A percentile compares a stretch with the other conserved stretches of the same genome.
These are phyloP conservation scores for Mus spicilegus DNA, from an alignment of 2,113 vertebrate species.

Conservation along the genomic window DNA sequence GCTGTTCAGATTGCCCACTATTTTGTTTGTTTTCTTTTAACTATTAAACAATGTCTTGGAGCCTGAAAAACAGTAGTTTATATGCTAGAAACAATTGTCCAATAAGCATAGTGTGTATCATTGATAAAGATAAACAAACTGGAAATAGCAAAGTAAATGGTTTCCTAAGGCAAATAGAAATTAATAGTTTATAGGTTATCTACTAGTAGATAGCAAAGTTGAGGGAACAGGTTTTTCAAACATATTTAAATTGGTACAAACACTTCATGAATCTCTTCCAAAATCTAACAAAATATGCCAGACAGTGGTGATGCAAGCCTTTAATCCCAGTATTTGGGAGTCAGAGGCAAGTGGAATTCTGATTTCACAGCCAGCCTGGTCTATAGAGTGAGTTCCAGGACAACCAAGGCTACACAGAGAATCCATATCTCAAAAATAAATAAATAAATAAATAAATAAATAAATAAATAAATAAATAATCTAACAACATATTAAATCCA, in stretches of 20 bases:
- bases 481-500: neutral
- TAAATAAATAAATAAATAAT: too few species aligned
- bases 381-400: too few species aligned
- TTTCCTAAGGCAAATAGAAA: neutral
- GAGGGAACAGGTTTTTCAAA: neutral
- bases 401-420: too few species aligned
- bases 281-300: neutral
- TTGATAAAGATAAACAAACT: neutral
- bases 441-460: too few species aligned
- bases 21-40: neutral
- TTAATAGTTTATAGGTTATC: conserved; percentile 3
- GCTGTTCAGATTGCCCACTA: neutral
- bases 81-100: neutral
- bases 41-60: neutral
- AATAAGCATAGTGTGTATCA: neutral
- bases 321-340: too few species aligned
- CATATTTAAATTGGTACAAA: neutral
- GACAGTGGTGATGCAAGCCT: too few species aligned
- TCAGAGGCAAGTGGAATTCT: too few species aligned
- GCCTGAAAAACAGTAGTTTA: neutral
- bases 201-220: neutral
- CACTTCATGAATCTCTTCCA: neutral
- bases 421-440: too few species aligned
- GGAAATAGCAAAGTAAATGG: neutral
- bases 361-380: too few species aligned